These are phyloP conservation scores for Onychorhynchus coronatus DNA, from an alignment of 2,113 vertebrate species.

Conservation along the genomic window DNA sequence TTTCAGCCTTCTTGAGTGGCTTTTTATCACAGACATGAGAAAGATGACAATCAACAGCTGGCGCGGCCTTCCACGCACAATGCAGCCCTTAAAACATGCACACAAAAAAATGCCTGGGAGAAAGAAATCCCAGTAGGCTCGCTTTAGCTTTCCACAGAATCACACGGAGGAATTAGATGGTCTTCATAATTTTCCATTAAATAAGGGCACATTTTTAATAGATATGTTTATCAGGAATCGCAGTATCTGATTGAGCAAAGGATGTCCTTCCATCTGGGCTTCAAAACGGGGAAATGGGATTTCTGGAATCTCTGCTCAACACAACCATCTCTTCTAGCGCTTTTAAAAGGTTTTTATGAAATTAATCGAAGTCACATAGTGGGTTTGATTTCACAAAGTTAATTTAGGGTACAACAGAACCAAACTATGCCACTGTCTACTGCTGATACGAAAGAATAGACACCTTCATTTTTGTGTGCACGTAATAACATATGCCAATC, in stretches of 20 bases:
- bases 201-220: neutral
- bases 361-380: neutral
- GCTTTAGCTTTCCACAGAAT: neutral
- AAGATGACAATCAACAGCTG: constrained; percentile 64
- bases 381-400: neutral
- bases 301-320: neutral
- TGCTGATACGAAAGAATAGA: neutral
- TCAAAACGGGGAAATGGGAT: neutral
- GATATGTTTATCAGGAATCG: neutral
- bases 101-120: neutral
- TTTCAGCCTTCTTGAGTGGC: constrained; percentile 58
- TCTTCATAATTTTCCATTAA: constrained; percentile 2
- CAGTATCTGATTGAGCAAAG: neutral
- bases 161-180: neutral
- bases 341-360: neutral
- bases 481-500: neutral
- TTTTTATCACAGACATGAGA: constrained; percentile 54
- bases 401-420: neutral
- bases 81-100: neutral
- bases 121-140: constrained; percentile 4
- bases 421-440: neutral
- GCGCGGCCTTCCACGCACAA: constrained; percentile 19
- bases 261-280: neutral
- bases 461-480: neutral
- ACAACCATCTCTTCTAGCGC: neutral